Evolutionary conservation across 1,140 invertebrate species (phyloP).

Genomic region (Asbolus verrucosus): DNA sequence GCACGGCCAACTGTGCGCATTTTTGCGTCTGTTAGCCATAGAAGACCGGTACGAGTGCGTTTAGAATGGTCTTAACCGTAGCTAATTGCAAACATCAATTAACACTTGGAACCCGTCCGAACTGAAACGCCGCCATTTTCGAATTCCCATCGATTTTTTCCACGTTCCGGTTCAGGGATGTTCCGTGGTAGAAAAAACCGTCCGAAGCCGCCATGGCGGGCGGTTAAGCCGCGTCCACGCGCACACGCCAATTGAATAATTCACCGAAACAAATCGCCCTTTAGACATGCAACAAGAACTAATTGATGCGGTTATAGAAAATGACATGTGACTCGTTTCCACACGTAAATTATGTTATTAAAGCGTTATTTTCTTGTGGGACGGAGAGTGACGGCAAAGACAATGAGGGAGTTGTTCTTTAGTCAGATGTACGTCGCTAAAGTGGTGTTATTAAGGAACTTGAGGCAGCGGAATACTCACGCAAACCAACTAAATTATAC

Average conservation of each 20-base stretch:
- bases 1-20: no score
- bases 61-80: no score
- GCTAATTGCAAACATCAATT: no score
- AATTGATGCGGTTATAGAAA: conserved; percentile 39
- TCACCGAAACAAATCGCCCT: conserved; percentile 33
- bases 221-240: conserved; percentile 1
- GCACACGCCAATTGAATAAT: conserved; percentile 35
- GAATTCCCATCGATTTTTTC: no score
- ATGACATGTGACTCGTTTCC: conserved; percentile 31
- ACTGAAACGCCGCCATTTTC: no score
- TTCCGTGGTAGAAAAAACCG: no score
- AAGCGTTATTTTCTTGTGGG: conserved; percentile 36
- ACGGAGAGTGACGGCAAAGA: conserved; percentile 36
- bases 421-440: conserved; percentile 37
- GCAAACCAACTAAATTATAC: conserved; percentile 34
- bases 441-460: conserved; percentile 38
- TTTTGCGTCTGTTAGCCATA: no score
- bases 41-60: no score
- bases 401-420: conserved; percentile 37
- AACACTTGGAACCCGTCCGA: no score
- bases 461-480: conserved; percentile 34
- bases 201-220: no score
- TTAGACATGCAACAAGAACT: conserved; percentile 36
- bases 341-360: conserved; percentile 38
- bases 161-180: no score